Conservation (phyloP, 2,888 invertebrate species). For the Eupithecia pulchellata region DNA sequence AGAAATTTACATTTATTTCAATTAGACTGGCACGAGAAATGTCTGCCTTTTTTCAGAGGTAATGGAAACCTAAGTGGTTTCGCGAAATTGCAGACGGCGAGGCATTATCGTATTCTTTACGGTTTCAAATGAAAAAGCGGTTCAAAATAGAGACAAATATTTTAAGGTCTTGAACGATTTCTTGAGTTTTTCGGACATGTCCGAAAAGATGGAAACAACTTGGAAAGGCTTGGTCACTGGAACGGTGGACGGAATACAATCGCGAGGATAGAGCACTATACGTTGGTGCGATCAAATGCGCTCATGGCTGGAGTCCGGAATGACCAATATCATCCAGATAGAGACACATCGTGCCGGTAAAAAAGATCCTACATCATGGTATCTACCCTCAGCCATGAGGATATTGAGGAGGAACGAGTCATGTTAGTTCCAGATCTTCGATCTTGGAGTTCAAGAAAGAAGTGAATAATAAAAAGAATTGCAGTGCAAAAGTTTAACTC, state of each 20-base stretch:
- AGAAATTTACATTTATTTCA: slow-evolving; percentile 31
- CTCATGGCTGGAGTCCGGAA: no score
- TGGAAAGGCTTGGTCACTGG: no score
- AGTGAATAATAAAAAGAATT: neutral
- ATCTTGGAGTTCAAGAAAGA: neutral
- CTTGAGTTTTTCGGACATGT: no score
- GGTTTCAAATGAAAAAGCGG: neutral
- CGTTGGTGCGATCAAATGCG: no score
- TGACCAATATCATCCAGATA: no score
- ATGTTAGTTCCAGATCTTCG: neutral
- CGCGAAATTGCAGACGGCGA: slow-evolving; percentile 3
- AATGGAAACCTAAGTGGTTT: slow-evolving; percentile 9
- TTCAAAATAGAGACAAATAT: neutral
- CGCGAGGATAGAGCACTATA: no score
- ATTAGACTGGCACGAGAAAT: slow-evolving; percentile 17
- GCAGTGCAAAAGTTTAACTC: neutral
- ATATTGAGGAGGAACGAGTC: neutral
- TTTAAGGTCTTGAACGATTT: neutral
- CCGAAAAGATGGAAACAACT: no score
- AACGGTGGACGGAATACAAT: no score
- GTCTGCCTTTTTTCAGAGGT: slow-evolving; percentile 16
- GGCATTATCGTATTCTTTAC: neutral
- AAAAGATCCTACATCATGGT: no score
- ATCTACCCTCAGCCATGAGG: no score
- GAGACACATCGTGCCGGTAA: no score